phyloP scores from a whole-genome alignment of 2,113 vertebrate genomes.

The Bubo blakistoni region DNA sequence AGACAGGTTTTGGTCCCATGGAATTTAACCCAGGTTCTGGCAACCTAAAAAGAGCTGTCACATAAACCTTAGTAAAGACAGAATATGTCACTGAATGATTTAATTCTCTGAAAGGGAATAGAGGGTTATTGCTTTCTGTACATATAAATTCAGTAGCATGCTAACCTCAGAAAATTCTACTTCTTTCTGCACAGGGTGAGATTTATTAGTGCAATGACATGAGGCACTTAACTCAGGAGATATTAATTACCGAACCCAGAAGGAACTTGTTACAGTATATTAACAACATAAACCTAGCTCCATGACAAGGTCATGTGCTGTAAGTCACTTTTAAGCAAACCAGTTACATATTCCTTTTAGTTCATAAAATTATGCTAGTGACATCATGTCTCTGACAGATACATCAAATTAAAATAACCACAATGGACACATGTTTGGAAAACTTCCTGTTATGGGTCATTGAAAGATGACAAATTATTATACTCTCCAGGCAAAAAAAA shows the following conservation, averaged over 20 bases:
- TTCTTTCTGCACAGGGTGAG: neutral
- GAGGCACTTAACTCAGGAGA: neutral
- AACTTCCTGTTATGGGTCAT: neutral
- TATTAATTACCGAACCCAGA: conserved; percentile 29
- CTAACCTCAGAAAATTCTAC: neutral
- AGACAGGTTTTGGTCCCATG: neutral
- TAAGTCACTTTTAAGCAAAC: neutral
- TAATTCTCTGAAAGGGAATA: neutral
- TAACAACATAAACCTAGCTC: neutral
- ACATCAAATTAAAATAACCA: neutral
- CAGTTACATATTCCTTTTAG: neutral
- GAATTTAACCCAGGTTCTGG: neutral
- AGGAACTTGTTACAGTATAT: neutral
- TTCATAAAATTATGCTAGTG: neutral
- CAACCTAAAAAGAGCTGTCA: neutral
- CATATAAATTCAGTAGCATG: neutral
- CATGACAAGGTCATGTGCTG: neutral
- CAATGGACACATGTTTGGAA: neutral
- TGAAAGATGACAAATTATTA: neutral
- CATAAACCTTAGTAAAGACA: neutral
- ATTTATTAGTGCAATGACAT: conserved; percentile 7
- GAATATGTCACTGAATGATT: neutral
- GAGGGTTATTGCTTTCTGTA: neutral
- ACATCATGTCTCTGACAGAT: neutral
- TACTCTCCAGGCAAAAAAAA: neutral